Conservation (phyloP, 2,797 vertebrate species). For the Urosaurus nigricauda region DNA sequence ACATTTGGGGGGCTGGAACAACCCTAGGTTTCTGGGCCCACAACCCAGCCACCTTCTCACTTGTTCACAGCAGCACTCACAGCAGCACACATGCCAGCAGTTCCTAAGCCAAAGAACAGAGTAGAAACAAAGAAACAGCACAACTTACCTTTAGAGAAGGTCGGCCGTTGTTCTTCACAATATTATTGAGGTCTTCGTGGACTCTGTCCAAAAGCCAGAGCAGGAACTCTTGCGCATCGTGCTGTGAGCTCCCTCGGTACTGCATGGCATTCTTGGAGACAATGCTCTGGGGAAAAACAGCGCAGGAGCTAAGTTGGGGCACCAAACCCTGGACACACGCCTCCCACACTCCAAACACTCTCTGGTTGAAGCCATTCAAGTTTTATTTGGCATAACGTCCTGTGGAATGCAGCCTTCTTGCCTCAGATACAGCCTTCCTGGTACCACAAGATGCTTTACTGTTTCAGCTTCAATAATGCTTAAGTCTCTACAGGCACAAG, state of each 20-base stretch:
- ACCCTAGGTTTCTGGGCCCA: not conserved
- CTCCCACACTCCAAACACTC: not conserved
- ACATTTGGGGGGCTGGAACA: not conserved
- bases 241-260: constrained; percentile 95
- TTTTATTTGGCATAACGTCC: too few relatives aligned
- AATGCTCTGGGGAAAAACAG: constrained; percentile 83
- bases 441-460: too few relatives aligned
- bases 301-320: accelerated
- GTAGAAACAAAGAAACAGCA: not conserved
- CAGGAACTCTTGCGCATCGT: constrained; percentile 97
- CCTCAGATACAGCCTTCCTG: too few relatives aligned
- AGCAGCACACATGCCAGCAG: accelerated
- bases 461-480: too few relatives aligned
- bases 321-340: not conserved
- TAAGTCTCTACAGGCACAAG: not conserved
- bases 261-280: constrained; percentile 95
- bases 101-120: accelerated
- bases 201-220: constrained; percentile 98
- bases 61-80: not conserved
- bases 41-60: not conserved
- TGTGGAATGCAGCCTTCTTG: too few relatives aligned
- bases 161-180: constrained; percentile 83
- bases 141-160: constrained; percentile 86
- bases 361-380: not conserved
- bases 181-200: constrained; percentile 93